Percentiles rank a stretch among this genome's conserved stretches.
phyloP scores from a whole-genome alignment of 2,888 invertebrate species.

The Eristalis intricaria region DNA sequence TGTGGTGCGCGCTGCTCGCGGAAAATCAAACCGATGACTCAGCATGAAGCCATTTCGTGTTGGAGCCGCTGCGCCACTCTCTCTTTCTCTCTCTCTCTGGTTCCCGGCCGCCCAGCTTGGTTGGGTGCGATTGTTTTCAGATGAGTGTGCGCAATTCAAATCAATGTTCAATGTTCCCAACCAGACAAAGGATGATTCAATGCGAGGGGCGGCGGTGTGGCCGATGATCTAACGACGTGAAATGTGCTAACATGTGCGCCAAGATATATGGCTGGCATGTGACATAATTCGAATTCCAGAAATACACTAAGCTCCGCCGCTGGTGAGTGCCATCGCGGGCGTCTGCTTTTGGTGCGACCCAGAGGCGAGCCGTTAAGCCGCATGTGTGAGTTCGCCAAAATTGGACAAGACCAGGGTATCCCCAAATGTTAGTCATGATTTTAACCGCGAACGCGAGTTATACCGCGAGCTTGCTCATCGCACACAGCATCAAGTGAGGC shows the following conservation, averaged over 20 bases:
- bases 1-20: slow-evolving; percentile 19
- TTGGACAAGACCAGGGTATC: slow-evolving; percentile 60
- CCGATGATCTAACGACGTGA: slow-evolving; percentile 14
- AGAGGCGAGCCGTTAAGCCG: slow-evolving; percentile 23
- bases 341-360: slow-evolving; percentile 25
- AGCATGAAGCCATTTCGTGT: slow-evolving; percentile 29
- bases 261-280: slow-evolving; percentile 39
- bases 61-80: slow-evolving; percentile 35
- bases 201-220: slow-evolving; percentile 14
- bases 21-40: slow-evolving; percentile 39
- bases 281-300: slow-evolving; percentile 65
- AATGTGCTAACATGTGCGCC: slow-evolving; percentile 56
- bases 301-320: slow-evolving; percentile 14
- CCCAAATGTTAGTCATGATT: slow-evolving; percentile 56
- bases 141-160: slow-evolving; percentile 67
- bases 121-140: slow-evolving; percentile 4
- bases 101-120: slow-evolving; percentile 20
- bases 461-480: slow-evolving; percentile 32
- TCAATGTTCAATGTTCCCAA: slow-evolving; percentile 32
- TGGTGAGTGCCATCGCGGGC: background rate
- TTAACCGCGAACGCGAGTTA: slow-evolving; percentile 21
- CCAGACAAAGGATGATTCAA: slow-evolving; percentile 71
- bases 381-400: slow-evolving; percentile 41
- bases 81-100: slow-evolving; percentile 56
- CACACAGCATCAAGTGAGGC: background rate